Percentiles rank a stretch among this genome's conserved stretches.
phyloP scores from a whole-genome alignment of 1,140 invertebrate species.

The Goniozus legneri region DNA sequence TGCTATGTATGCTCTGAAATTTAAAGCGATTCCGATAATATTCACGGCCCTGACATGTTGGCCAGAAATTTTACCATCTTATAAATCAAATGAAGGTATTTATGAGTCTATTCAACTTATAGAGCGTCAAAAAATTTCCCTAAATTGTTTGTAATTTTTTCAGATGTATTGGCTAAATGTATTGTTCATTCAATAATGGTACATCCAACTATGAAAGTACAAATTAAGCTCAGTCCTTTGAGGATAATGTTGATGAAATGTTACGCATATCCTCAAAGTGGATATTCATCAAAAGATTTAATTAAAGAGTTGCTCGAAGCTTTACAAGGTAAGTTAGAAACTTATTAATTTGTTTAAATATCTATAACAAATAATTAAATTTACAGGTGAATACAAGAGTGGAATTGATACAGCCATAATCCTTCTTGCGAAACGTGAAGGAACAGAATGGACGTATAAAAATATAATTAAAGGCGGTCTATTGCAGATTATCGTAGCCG shows the following conservation, averaged over 20 bases:
- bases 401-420: conserved; percentile 29
- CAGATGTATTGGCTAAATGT: conserved; percentile 37
- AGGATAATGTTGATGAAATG: conserved; percentile 26
- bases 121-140: background rate
- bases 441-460: conserved; percentile 30
- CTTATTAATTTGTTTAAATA: conserved; percentile 1
- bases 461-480: conserved; percentile 36
- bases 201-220: background rate
- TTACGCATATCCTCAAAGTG: conserved; percentile 33
- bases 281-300: conserved; percentile 8
- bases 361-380: conserved; percentile 6
- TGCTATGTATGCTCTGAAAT: conserved; percentile 38
- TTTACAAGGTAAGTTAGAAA: conserved; percentile 26
- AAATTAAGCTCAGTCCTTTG: conserved; percentile 22
- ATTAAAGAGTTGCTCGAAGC: conserved; percentile 22
- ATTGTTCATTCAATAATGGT: conserved; percentile 31
- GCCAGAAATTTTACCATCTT: conserved; percentile 44
- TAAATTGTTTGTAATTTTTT: conserved; percentile 13
- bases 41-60: conserved; percentile 35
- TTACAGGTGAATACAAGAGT: conserved; percentile 20
- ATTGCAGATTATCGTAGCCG: conserved; percentile 35
- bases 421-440: conserved; percentile 39
- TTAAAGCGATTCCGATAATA: conserved; percentile 30
- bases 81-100: conserved; percentile 24
- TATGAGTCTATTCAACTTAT: background rate